These are phyloP conservation scores for Danio rerio DNA, from an alignment of 2,113 vertebrate genomes.

Conservation along the genomic window GRCz12tu NC_133198.1:44240501-44241000, in stretches of 20 bases:
- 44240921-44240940: neutral
- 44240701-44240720: neutral
- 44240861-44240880: conserved; percentile 16
- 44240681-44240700: conserved; percentile 8
- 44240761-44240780: conserved; percentile 69
- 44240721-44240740: neutral
- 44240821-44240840: conserved; percentile 55
- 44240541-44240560: too few species aligned
- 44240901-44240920: too few species aligned
- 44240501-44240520: too few species aligned
- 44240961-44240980: too few species aligned
- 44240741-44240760: conserved; percentile 2
- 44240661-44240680: neutral
- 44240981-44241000: too few species aligned
- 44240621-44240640: neutral
- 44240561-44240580: too few species aligned
- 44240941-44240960: neutral
- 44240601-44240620: neutral
- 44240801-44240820: conserved; percentile 71
- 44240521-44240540: too few species aligned
- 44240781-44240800: conserved; percentile 70
- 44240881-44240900: neutral
- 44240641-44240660: neutral
- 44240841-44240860: conserved; percentile 28
- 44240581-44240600: too few species aligned